Percentiles rank a stretch among this genome's conserved stretches.
Evolutionary conservation across 2,113 vertebrate genomes (phyloP).

Genomic region (Acrocephalus arundinaceus): DNA sequence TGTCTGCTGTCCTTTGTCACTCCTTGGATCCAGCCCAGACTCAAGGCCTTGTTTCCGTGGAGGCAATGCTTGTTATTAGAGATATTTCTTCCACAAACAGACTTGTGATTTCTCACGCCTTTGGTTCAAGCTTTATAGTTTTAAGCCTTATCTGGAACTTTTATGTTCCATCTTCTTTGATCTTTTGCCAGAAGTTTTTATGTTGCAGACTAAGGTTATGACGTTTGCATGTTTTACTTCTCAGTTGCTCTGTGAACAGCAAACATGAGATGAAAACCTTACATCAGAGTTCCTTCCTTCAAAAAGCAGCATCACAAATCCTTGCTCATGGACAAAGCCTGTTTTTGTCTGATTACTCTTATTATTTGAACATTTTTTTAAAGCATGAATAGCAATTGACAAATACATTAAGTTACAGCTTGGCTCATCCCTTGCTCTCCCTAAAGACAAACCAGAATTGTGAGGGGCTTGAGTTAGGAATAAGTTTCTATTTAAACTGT

Average conservation of each 20-base stretch:
- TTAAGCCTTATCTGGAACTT: conserved; percentile 68
- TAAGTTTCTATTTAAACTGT: not conserved
- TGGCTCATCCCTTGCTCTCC: not conserved
- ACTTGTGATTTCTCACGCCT: conserved; percentile 47
- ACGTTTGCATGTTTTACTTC: conserved; percentile 60
- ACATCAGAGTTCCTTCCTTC: not conserved
- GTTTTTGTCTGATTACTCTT: conserved; percentile 10
- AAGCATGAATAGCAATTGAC: not conserved
- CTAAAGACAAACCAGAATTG: not conserved
- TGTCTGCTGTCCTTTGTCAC: conserved; percentile 49
- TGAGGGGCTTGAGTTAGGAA: not conserved
- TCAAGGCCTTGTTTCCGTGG: conserved; percentile 56
- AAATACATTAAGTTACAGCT: not conserved
- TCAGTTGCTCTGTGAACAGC: conserved; percentile 16
- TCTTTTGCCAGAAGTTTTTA: conserved; percentile 66
- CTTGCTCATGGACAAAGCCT: not conserved
- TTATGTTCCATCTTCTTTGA: conserved; percentile 71
- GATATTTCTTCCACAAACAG: conserved; percentile 66
- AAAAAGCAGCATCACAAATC: not conserved
- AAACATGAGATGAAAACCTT: conserved; percentile 18
- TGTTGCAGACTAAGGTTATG: conserved; percentile 31
- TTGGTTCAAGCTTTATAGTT: conserved; percentile 55
- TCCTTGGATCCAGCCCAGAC: conserved; percentile 7
- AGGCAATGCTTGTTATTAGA: conserved; percentile 49
- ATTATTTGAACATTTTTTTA: not conserved